Percentiles rank a stretch among this genome's conserved stretches.
Conservation (phyloP, 2,113 vertebrate genomes). For the Anguilla rostrata region DNA sequence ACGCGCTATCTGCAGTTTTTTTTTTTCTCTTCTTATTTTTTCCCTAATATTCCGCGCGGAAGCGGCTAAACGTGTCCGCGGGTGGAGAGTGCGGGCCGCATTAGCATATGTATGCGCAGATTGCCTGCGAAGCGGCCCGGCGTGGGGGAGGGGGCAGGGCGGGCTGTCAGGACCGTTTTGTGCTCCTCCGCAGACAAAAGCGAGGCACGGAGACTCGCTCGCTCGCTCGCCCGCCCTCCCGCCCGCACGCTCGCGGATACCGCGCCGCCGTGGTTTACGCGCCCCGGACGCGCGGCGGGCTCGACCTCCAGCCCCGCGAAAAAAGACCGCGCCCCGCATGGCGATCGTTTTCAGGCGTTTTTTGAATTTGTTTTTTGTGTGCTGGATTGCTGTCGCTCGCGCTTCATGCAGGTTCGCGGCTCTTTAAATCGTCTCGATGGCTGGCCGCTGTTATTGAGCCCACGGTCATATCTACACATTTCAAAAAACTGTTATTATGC, state of each 20-base stretch:
- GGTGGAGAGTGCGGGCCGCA: neutral
- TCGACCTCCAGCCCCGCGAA: neutral
- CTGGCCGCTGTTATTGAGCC: neutral
- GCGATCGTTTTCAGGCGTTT: neutral
- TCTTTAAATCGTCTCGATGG: neutral
- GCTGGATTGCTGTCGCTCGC: neutral
- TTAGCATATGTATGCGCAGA: conserved; percentile 21
- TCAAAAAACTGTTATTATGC: neutral
- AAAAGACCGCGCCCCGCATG: neutral
- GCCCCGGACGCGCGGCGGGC: neutral
- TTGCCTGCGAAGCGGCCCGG: neutral
- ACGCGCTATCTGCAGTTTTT: conserved; percentile 15
- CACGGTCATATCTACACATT: neutral
- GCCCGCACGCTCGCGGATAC: neutral
- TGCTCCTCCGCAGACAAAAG: neutral
- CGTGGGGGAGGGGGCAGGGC: neutral
- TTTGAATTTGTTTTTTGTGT: neutral
- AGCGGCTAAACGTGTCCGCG: conserved; percentile 1
- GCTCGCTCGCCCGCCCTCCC: too few relatives aligned
- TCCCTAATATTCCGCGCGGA: conserved; percentile 13
- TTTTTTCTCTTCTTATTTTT: too few relatives aligned
- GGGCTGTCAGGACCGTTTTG: neutral
- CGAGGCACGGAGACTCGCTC: neutral
- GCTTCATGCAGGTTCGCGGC: neutral
- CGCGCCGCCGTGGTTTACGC: neutral